Percentiles rank a stretch among this genome's conserved stretches.
These are phyloP conservation scores for Odontophorus gujanensis DNA, from an alignment of 2,113 vertebrate species.

Conservation along the genomic window DNA sequence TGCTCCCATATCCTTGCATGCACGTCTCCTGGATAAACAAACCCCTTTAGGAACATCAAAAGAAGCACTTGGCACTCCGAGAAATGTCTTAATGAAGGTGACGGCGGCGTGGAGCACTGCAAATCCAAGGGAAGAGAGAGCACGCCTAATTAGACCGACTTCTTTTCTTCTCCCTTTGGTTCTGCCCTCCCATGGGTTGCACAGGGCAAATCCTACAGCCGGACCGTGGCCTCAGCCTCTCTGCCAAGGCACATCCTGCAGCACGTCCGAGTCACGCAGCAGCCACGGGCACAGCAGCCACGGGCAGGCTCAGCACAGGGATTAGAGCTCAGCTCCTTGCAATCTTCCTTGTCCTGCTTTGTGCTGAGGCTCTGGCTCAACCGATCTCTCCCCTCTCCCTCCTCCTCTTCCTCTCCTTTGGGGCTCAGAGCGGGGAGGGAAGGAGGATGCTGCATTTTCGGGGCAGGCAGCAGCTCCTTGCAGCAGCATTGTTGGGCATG, in stretches of 20 bases:
- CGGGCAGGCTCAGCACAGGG: background rate
- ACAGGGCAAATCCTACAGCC: background rate
- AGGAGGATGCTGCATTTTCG: accelerated
- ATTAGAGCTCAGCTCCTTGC: background rate
- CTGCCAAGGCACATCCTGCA: background rate
- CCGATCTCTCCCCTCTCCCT: background rate
- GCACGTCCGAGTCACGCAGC: background rate
- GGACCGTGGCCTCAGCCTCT: background rate
- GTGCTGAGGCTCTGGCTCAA: background rate
- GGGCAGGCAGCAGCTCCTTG: background rate
- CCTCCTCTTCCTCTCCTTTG: background rate
- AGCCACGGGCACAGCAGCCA: background rate
- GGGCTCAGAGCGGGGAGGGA: background rate
- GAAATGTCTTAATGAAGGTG: constrained; percentile 16
- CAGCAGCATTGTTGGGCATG: accelerated
- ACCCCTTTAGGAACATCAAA: background rate
- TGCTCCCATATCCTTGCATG: background rate
- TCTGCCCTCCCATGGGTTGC: background rate
- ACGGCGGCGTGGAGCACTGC: constrained; percentile 25
- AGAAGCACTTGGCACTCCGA: background rate
- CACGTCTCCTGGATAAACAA: background rate
- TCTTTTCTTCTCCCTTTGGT: background rate
- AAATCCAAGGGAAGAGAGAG: background rate
- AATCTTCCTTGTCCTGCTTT: background rate
- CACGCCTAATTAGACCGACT: background rate